phyloP scores from a whole-genome alignment of 2,888 invertebrate species.

The Rhingia campestris region DNA sequence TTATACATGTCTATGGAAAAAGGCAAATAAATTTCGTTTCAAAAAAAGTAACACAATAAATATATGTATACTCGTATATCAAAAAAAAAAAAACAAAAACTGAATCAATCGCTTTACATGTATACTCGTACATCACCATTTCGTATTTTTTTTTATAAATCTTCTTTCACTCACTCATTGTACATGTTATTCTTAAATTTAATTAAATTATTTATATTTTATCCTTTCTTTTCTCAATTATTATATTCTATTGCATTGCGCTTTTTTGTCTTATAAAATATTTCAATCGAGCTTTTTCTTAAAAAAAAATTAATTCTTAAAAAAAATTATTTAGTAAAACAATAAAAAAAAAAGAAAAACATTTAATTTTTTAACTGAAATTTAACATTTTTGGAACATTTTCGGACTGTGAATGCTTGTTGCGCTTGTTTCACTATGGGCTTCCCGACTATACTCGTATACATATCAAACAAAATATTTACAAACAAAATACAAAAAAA shows the following conservation, averaged over 20 bases:
- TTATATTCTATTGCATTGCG: constrained; percentile 63
- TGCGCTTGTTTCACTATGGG: constrained; percentile 75
- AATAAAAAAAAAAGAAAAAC: constrained; percentile 48
- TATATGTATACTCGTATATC: constrained; percentile 19
- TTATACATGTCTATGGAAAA: constrained; percentile 59
- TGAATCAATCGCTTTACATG: constrained; percentile 46
- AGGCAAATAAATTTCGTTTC: constrained; percentile 35
- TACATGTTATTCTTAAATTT: constrained; percentile 14
- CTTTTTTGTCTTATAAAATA: constrained; percentile 65
- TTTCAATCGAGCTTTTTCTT: constrained; percentile 19
- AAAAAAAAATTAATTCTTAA: constrained; percentile 15
- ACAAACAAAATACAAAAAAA: neutral
- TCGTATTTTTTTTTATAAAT: constrained; percentile 13
- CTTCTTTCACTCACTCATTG: constrained; percentile 18
- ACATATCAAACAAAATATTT: constrained; percentile 49
- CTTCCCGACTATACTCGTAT: constrained; percentile 70
- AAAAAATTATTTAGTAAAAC: no score
- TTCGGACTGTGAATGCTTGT: constrained; percentile 76
- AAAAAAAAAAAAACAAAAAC: no score
- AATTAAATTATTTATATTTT: constrained; percentile 13
- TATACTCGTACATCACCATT: constrained; percentile 43
- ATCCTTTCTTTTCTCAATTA: constrained; percentile 24
- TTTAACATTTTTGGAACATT: constrained; percentile 76
- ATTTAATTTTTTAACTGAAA: constrained; percentile 78
- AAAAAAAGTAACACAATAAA: constrained; percentile 26